These are phyloP conservation scores for Orchestia grillus DNA, from an alignment of 1,140 invertebrate species.

Conservation along the genomic window DNA sequence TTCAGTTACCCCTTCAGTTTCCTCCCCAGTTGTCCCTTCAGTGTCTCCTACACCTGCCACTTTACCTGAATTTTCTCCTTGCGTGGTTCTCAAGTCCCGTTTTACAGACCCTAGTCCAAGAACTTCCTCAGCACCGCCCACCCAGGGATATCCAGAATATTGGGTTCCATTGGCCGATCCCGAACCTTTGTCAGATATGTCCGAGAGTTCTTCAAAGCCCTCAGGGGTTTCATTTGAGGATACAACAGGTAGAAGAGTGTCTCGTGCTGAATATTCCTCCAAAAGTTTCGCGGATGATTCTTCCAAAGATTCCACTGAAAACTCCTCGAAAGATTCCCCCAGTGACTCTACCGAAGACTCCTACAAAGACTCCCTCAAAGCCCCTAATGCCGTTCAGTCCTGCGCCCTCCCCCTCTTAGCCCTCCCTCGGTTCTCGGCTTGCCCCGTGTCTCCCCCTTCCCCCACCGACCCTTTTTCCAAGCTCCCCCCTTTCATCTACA, in stretches of 20 bases:
- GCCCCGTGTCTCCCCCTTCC: not conserved
- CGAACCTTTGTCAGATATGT: not conserved
- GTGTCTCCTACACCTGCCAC: not conserved
- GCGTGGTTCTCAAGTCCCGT: not conserved
- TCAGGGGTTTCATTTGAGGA: not conserved
- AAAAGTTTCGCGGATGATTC: not conserved
- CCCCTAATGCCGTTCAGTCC: not conserved
- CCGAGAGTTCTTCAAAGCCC: not conserved
- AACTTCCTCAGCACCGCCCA: not conserved
- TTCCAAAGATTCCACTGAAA: not conserved
- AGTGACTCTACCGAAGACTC: no score
- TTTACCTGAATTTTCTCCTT: not conserved
- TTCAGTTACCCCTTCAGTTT: not conserved
- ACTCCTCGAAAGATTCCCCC: not conserved
- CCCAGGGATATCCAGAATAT: not conserved
- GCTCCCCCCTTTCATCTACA: conserved; percentile 38
- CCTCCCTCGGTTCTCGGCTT: not conserved
- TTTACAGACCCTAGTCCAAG: not conserved
- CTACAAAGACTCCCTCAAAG: not conserved
- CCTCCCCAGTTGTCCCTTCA: not conserved
- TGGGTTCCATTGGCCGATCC: not conserved
- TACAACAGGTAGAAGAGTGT: not conserved
- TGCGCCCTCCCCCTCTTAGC: not conserved
- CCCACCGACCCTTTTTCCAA: not conserved
- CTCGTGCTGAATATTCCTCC: no score